Evolutionary conservation across 1,140 invertebrate species (phyloP).

Genomic region (Macrotrachela quadricornifera): DNA sequence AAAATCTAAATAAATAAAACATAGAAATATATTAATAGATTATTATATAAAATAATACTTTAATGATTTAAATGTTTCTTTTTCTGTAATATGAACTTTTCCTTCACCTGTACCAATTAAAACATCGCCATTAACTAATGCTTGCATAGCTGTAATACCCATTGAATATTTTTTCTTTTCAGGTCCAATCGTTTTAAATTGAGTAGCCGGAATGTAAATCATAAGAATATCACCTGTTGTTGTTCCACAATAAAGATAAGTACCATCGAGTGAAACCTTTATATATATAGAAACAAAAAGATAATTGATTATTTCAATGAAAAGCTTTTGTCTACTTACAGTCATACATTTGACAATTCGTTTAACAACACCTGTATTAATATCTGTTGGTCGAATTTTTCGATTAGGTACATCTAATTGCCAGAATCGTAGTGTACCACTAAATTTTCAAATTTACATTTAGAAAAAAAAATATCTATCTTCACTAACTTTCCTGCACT

Average conservation of each 20-base stretch:
- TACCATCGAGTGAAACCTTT: conserved; percentile 39
- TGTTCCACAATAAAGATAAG: conserved; percentile 57
- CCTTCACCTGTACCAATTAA: conserved; percentile 63
- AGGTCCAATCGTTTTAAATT: conserved; percentile 20
- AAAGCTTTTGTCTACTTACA: conserved; percentile 13
- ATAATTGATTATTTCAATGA: not conserved
- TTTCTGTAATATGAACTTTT: conserved; percentile 30
- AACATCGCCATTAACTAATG: conserved; percentile 36
- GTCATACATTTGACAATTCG: conserved; percentile 27
- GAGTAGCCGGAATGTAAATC: conserved; percentile 15
- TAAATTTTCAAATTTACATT: conserved; percentile 13
- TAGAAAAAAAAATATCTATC: not conserved
- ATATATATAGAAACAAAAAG: not conserved
- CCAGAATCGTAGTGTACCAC: conserved; percentile 52
- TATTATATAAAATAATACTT: conserved; percentile 1
- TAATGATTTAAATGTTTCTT: conserved; percentile 10
- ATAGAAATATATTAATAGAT: not conserved
- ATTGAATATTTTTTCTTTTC: conserved; percentile 23
- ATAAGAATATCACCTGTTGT: conserved; percentile 46
- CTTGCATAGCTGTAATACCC: conserved; percentile 43
- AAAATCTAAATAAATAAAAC: conserved; percentile 35
- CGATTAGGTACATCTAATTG: conserved; percentile 45
- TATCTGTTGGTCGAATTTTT: conserved; percentile 45
- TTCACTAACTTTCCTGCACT: conserved; percentile 31
- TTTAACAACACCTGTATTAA: conserved; percentile 33